Conservation (phyloP, 2,113 vertebrate genomes). For the Clarias macrocephalus region DNA sequence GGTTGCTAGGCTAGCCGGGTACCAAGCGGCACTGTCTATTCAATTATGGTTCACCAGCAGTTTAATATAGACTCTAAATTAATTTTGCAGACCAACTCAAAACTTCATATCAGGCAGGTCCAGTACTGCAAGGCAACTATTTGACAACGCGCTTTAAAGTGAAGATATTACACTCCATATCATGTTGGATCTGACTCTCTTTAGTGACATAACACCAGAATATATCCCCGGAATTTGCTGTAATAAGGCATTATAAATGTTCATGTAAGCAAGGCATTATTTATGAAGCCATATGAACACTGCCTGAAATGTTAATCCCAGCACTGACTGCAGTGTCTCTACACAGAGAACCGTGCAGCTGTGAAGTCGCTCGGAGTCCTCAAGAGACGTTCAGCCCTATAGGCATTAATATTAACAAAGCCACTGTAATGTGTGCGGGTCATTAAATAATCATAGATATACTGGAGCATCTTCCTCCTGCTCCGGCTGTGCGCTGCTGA, state of each 20-base stretch:
- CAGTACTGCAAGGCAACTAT: background rate
- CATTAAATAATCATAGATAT: slow-evolving; percentile 16
- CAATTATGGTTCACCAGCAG: background rate
- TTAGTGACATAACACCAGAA: background rate
- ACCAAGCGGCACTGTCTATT: background rate
- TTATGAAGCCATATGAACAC: background rate
- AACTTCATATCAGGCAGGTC: background rate
- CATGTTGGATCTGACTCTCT: background rate
- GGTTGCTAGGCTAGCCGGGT: too few species aligned
- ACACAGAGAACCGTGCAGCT: background rate
- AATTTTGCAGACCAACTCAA: background rate
- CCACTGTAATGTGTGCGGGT: background rate
- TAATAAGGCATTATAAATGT: background rate
- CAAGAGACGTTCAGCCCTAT: background rate
- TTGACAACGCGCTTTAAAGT: background rate
- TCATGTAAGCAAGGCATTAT: background rate
- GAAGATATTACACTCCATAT: background rate
- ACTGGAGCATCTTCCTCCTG: background rate
- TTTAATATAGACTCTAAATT: background rate
- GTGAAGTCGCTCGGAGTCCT: background rate
- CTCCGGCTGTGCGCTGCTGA: background rate
- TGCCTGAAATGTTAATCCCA: background rate
- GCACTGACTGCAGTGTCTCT: background rate
- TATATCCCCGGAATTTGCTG: background rate
- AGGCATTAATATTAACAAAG: slow-evolving; percentile 12